A percentile compares a stretch with the other conserved stretches of the same genome.
These are phyloP conservation scores for Notarius quadriscutis DNA, from an alignment of 2,113 vertebrate species.

Conservation along the genomic window DNA sequence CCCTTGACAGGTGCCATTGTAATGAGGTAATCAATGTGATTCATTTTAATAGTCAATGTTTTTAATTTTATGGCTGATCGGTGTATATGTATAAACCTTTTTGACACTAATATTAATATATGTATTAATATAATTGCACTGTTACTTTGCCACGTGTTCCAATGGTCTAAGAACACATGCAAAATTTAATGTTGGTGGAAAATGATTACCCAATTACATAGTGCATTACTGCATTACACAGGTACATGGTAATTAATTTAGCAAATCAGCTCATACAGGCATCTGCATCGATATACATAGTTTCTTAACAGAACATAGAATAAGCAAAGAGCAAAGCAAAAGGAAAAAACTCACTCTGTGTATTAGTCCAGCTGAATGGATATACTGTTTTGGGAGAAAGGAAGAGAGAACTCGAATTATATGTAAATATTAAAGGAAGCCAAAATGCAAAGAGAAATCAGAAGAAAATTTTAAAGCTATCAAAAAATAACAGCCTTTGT, in stretches of 20 bases:
- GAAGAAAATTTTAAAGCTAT: constrained; percentile 25
- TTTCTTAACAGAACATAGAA: not conserved
- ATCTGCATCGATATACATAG: not conserved
- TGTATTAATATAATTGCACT: not conserved
- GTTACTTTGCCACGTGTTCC: not conserved
- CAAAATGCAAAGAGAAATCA: constrained; percentile 43
- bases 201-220: not conserved
- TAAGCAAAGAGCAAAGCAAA: constrained; percentile 11
- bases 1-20: no score
- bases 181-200: not conserved
- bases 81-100: not conserved
- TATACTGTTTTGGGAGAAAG: constrained; percentile 79
- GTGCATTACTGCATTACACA: not conserved
- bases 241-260: not conserved
- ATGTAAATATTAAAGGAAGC: not conserved
- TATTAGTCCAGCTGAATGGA: constrained; percentile 97
- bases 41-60: no score
- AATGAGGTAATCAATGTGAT: no score
- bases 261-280: not conserved
- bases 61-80: no score
- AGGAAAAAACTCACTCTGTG: constrained; percentile 84
- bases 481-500: not conserved
- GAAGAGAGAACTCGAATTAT: constrained; percentile 45
- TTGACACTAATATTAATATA: not conserved
- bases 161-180: not conserved